A percentile compares a stretch with the other conserved stretches of the same genome.
Conservation (phyloP, 2,888 invertebrate genomes). For the Carabus problematicus region DNA sequence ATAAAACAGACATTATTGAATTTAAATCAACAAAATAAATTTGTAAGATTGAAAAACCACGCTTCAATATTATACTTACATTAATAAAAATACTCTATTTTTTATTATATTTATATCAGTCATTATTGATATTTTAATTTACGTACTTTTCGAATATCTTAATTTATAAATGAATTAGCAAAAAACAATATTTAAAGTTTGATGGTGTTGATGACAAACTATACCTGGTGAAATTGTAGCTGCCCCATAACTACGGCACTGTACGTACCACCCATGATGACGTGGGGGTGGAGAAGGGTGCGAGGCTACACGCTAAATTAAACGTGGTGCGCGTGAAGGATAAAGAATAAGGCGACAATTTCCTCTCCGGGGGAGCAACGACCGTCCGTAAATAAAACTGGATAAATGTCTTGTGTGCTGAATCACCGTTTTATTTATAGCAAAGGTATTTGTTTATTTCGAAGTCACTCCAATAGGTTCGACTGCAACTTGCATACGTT, state of each 20-base stretch:
- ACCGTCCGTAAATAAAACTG: constrained; percentile 51
- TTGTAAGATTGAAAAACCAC: too few relatives aligned
- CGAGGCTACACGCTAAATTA: constrained; percentile 19
- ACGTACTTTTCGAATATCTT: too few relatives aligned
- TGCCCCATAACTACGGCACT: constrained; percentile 1
- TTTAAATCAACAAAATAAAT: too few relatives aligned
- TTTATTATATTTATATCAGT: too few relatives aligned
- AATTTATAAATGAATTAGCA: too few relatives aligned
- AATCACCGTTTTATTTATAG: constrained; percentile 54
- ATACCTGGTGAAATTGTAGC: too few relatives aligned
- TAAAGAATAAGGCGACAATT: constrained; percentile 19
- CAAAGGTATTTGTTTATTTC: constrained; percentile 42
- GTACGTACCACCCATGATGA: not conserved
- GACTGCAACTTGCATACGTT: constrained; percentile 10
- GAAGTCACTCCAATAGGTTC: constrained; percentile 20
- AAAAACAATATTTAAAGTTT: too few relatives aligned
- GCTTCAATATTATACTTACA: too few relatives aligned
- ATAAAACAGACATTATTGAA: too few relatives aligned
- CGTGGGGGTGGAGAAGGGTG: constrained; percentile 8
- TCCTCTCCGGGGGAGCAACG: constrained; percentile 30
- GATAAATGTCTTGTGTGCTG: constrained; percentile 52
- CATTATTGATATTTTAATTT: too few relatives aligned
- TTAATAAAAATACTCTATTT: too few relatives aligned
- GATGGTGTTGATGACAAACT: too few relatives aligned
- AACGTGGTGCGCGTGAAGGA: constrained; percentile 18